phyloP scores from a whole-genome alignment of 1,140 invertebrate genomes.

The Drosophila oshimai region DNA sequence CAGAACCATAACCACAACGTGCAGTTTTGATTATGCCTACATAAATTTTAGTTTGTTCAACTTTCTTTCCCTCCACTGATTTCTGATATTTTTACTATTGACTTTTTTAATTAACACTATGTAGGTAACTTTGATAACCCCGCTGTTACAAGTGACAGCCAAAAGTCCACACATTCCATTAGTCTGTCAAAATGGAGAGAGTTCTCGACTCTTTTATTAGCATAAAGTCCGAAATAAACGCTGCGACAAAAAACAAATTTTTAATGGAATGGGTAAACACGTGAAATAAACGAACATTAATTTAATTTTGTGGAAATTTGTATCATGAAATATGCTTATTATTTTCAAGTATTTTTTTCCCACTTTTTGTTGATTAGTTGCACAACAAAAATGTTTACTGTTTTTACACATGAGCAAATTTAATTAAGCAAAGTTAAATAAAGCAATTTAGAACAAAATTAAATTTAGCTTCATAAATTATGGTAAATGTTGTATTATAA shows the following conservation, averaged over 20 bases:
- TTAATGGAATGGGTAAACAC: conserved; percentile 3
- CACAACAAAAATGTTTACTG: background rate
- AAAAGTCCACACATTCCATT: conserved; percentile 42
- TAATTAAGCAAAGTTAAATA: background rate
- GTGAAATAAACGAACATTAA: conserved; percentile 22
- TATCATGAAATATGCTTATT: background rate
- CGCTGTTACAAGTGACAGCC: conserved; percentile 50
- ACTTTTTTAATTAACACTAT: conserved; percentile 59
- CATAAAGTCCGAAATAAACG: conserved; percentile 21
- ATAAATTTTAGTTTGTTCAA: conserved; percentile 14
- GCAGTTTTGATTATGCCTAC: conserved; percentile 45
- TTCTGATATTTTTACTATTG: conserved; percentile 20
- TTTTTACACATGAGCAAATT: background rate
- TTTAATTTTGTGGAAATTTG: conserved; percentile 8
- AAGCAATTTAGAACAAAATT: background rate
- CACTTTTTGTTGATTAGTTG: background rate
- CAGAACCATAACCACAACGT: conserved; percentile 33
- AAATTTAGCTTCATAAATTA: background rate
- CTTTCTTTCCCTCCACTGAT: conserved; percentile 7
- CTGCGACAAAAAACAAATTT: conserved; percentile 11
- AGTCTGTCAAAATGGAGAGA: conserved; percentile 38
- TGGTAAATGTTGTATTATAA: background rate
- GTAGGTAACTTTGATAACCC: background rate
- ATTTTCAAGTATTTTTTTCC: background rate
- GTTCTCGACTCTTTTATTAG: conserved; percentile 25